A percentile compares a stretch with the other conserved stretches of the same genome.
Evolutionary conservation across 2,113 vertebrate genomes (phyloP).

Genomic region (Nothobranchius furzeri): DNA sequence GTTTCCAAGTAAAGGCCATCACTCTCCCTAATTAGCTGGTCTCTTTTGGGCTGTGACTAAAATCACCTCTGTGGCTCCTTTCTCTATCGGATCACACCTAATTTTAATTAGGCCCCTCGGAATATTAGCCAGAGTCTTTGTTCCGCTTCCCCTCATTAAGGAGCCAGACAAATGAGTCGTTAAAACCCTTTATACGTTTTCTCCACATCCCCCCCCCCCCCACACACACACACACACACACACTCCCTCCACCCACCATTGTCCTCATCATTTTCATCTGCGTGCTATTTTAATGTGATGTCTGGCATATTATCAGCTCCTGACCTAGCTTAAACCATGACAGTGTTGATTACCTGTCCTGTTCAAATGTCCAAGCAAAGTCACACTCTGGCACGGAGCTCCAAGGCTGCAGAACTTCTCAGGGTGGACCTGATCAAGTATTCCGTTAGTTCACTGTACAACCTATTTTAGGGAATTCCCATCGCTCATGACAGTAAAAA

Average conservation of each 20-base stretch:
- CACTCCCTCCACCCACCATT: constrained; percentile 26
- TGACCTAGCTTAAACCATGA: constrained; percentile 25
- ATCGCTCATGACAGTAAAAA: neutral
- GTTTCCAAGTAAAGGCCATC: constrained; percentile 90
- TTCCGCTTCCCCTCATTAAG: constrained; percentile 90
- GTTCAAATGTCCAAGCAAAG: constrained; percentile 36
- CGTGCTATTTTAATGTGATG: constrained; percentile 51
- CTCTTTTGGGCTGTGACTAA: constrained; percentile 84
- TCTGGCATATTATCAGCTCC: constrained; percentile 51
- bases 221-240: too few species aligned
- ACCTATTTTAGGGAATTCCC: neutral
- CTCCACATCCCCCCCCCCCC: constrained; percentile 43
- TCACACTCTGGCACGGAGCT: constrained; percentile 23
- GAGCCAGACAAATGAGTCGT: constrained; percentile 83
- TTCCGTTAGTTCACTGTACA: neutral
- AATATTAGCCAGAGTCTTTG: constrained; percentile 86
- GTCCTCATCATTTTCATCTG: constrained; percentile 45
- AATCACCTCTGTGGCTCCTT: constrained; percentile 87
- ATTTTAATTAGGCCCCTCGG: constrained; percentile 93
- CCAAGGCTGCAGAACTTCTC: constrained; percentile 1
- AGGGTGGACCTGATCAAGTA: neutral
- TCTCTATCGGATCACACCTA: constrained; percentile 83
- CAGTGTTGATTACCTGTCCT: constrained; percentile 36
- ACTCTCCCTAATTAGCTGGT: constrained; percentile 93
- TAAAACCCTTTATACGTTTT: constrained; percentile 77